Base-by-base conservation (phyloP, 2,797 vertebrate genomes). In the Pseudocheirus occidentalis region DNA sequence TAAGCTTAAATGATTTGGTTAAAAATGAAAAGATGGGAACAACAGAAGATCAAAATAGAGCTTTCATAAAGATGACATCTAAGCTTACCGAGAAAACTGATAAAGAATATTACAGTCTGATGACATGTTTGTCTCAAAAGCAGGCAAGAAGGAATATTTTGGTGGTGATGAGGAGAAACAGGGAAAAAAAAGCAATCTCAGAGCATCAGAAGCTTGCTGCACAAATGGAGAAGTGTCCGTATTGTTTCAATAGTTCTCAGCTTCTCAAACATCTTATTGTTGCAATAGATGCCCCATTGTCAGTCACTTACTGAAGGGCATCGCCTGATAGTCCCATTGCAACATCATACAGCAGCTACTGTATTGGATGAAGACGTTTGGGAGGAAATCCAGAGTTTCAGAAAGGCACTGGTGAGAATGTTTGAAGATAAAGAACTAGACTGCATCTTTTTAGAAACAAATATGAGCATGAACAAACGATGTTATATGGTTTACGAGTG, bases 101-200 rank as follows among this genome's bases (percentile, higher is more conserved):
- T 54, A 98, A 99, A 1, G 99, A 99, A 52, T 99, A 99, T 98
- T 99, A 99, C 97, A 99, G 99, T 21, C 98, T 99, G 98, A 99
- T 96, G 99, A 99, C 98, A 99, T 99, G 99, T 99, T 99, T 98
- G 99, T 99, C 98, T 99, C 99, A 62, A 99, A 99, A 97, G 99
- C 99, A 50, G 99, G 99, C 0, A 99, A 99, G 98, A 98, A 98
- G 96, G 99, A 99, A 0, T 98, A 96, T 18, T 98, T 98, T 62
- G 99, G 99, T 91, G 98, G 98, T 95, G 99, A 99, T 40, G 99
- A 99, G 90, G 99, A 99, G 96, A 98, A 98, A 50, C 99, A 99
- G 98, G n/a, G 99, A 99, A 97, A 99, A 97, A 97, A 98, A 96
- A 98, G 99, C 99, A 12, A 98, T 99, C 55, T 98, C 93, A 9